Base-by-base conservation (phyloP, 2,113 vertebrate genomes). In the Sakesphorus luctuosus region DNA sequence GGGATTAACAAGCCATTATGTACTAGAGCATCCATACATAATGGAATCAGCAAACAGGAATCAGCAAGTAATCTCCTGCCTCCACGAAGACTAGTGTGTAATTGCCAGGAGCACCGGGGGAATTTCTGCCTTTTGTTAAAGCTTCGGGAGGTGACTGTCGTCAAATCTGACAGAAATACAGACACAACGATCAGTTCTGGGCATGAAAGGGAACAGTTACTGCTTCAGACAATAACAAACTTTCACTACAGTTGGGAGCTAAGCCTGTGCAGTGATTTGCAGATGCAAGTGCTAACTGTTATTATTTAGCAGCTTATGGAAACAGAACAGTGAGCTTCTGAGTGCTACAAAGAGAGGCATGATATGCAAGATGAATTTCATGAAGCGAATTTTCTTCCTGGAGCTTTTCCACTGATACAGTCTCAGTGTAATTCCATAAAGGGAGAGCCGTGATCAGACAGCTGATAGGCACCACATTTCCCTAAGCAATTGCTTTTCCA, bases 21-120 rank as follows among this genome's bases (percentile, higher is more conserved):
- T 93, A 71, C 68, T 47, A 19, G 82, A 88, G 82, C 79, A 67
- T 35, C 89, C 76, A 91, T 46, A 84, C 69, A 94, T 81, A 95
- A 92, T 84, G 84, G 96, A 77, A 96, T 91, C 93, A 86, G 94
- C 89, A 96, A 83, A 94, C 75, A 93, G 85, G 93, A 93, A 92
- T 95, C 92, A 78, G 93, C 84, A 75, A 95, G 86, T 91, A 83
- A 95, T 94, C 92, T 95, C 76, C 93, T 63, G 76, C 56, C 88
- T 77, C 87, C 5, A 11, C 1, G 1, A 59, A 84, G 82, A 40
- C 82, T 80, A 56, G 93, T 8, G 47, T 73, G 88, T 91, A 96
- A 97, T 92, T 96, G 93, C 94, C 87, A 88, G 85, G 61, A 93
- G 90, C 88, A 86, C 76, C 38, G 0, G 73, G 76, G 93, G 93